Base-by-base conservation (phyloP, 2,888 invertebrate species). In the Dysmachus trigonus region DNA sequence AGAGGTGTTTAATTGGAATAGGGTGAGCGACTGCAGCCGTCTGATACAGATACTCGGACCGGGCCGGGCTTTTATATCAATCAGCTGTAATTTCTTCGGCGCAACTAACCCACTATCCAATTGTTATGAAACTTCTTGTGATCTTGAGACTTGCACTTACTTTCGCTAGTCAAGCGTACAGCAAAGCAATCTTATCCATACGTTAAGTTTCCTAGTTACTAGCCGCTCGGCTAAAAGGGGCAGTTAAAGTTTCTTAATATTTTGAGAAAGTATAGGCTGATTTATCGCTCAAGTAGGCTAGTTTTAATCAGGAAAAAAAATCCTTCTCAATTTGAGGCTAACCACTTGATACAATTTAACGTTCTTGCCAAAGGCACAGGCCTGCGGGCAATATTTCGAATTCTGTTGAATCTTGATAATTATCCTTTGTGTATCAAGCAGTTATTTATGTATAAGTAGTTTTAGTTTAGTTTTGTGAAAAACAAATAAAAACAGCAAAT, bases 81-180 rank as follows among this genome's bases (percentile, higher is more conserved):
- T 73, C 35, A 35, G 35, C 35, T 35, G 35, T 73, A 73, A 73
- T 35, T 73, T 73, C 35, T 73, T 73, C 35, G 31, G 31, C 35
- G 76, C 33, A 76, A 22, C 41, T 27, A 41, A 18, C 41, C 41
- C 41, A 38, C 76, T 76, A 38, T 35, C 27, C 76, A 76, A 76
- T 38, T 35, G 41, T 76, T 76, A 41, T 41, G 76, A 76, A 76
- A 76, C 41, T 35, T 73, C 27, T 35, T 33, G 41, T 76, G 76
- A 76, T 38, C 38, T 76, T 76, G 76, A 76, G 76, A 76, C 41
- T 35, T 76, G 76, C 76, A 76, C 35, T 76, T 38, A 35, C 35
- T 76, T 76, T 76, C 76, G 76, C 41, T 4, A 27, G 27, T 51
- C 81, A 84, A 38, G 71, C 53, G 6, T 62, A 22, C 27, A 73